Evolutionary conservation across 2,888 invertebrate species (phyloP).

Genomic region (Cynaeus angustus): DNA sequence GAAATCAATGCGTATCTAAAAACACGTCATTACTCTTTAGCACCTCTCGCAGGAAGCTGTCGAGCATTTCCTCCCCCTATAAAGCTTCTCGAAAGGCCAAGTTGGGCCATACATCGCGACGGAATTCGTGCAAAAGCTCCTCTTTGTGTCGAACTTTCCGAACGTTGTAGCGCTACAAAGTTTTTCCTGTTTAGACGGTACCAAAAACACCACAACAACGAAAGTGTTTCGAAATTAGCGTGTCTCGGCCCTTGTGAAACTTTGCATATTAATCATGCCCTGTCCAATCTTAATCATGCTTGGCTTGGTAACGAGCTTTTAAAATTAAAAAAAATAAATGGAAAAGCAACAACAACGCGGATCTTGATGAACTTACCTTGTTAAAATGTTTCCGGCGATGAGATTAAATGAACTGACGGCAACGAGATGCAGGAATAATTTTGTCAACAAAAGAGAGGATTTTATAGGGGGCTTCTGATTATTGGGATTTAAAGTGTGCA

Average conservation of each 20-base stretch:
- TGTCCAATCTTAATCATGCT: slow-evolving; percentile 51
- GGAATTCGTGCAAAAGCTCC: slow-evolving; percentile 26
- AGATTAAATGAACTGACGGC: slow-evolving; percentile 20
- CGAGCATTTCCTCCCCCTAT: slow-evolving; percentile 31
- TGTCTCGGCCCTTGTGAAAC: slow-evolving; percentile 41
- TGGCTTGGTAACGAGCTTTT: slow-evolving; percentile 43
- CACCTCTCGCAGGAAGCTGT: slow-evolving; percentile 28
- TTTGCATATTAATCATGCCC: slow-evolving; percentile 51
- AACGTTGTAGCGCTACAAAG: slow-evolving; percentile 25
- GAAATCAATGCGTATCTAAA: slow-evolving; percentile 38
- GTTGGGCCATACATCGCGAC: slow-evolving; percentile 26
- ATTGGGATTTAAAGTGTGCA: neutral
- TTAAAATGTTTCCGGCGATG: slow-evolving; percentile 17
- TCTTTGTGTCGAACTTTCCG: slow-evolving; percentile 36
- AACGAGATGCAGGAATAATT: slow-evolving; percentile 3
- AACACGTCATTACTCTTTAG: slow-evolving; percentile 41
- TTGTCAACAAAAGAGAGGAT: neutral
- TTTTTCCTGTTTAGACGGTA: slow-evolving; percentile 22
- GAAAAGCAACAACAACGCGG: slow-evolving; percentile 24
- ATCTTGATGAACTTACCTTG: slow-evolving; percentile 43
- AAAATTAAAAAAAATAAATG: slow-evolving; percentile 42
- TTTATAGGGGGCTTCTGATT: neutral
- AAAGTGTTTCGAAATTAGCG: slow-evolving; percentile 45
- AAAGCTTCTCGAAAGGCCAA: slow-evolving; percentile 21
- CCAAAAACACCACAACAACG: slow-evolving; percentile 40